Percentiles rank a stretch among this genome's conserved stretches.
phyloP scores from a whole-genome alignment of 1,140 invertebrate genomes.

The Radopholus similis region DNA sequence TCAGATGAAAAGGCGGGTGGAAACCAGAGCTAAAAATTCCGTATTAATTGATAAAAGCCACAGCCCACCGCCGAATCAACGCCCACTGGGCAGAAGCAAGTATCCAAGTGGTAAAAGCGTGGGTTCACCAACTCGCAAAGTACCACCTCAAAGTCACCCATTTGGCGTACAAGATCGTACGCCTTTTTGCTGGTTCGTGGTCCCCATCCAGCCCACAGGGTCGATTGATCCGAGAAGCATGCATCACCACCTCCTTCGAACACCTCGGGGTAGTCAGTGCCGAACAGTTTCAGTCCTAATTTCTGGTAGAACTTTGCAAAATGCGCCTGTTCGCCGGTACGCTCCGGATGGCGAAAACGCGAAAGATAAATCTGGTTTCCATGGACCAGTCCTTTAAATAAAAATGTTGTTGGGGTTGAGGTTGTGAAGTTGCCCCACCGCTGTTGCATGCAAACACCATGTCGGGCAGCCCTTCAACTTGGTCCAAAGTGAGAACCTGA shows the following conservation, averaged over 20 bases:
- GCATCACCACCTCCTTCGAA: conserved; percentile 60
- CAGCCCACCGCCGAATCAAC: conserved; percentile 31
- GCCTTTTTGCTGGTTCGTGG: conserved; percentile 45
- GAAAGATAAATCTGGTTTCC: conserved; percentile 56
- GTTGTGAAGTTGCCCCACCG: background rate
- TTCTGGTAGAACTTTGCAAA: conserved; percentile 55
- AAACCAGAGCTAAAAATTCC: conserved; percentile 44
- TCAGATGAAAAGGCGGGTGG: conserved; percentile 46
- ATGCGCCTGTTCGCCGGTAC: conserved; percentile 51
- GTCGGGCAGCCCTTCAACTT: conserved; percentile 49
- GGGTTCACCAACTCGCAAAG: conserved; percentile 49
- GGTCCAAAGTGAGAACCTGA: conserved; percentile 55
- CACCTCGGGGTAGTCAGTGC: conserved; percentile 46
- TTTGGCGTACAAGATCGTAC: conserved; percentile 38
- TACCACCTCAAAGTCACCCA: conserved; percentile 53
- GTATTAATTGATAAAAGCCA: background rate
- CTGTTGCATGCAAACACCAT: conserved; percentile 59
- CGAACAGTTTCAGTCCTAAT: conserved; percentile 48
- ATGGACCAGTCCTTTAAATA: conserved; percentile 35
- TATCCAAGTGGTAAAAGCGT: conserved; percentile 58
- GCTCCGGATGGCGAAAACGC: conserved; percentile 53
- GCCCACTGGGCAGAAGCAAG: conserved; percentile 54
- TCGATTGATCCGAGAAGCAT: conserved; percentile 50
- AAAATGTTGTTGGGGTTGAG: background rate
- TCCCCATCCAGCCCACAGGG: conserved; percentile 56